Base-by-base conservation (phyloP, 2,797 vertebrate genomes). In the Tapera naevia region DNA sequence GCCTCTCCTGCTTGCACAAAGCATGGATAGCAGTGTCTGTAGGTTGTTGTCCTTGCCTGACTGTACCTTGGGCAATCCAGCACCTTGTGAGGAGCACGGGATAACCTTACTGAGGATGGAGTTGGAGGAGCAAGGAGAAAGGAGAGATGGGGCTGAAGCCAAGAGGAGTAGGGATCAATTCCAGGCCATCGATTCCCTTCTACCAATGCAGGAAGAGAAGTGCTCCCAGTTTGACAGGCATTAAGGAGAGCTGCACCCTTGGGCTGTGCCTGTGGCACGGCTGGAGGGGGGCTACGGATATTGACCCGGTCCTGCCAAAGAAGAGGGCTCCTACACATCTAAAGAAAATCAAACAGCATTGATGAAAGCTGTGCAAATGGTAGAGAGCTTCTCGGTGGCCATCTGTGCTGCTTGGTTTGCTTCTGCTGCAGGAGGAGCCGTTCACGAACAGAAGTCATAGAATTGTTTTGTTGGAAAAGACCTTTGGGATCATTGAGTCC, bases 281-380 rank as follows among this genome's bases (percentile, higher is more conserved):
- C 35, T 28, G 51, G 22, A 48, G 7, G 33, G 56, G 71, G 61
- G 33, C 35, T 2, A 6, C 0, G 9, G 51, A 73, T 25, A n/a
- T 53, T 5, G 73, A 72, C 76, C 3, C 2, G 8, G 48, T 22
- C 54, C 67, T 33, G 19, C 27, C n/a, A 2, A 22, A 39, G 67
- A 13, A 22, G 60, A 8, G 11, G 41, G 53, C 48, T 69, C 4
- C 0, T 32, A 7, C 7, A 1, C 17, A 7, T 1, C 62, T 50
- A 17, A 23, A 1, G 5, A 2, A 12, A 28, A 79, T 28, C 35
- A 21, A 69, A 14, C 9, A 1, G 32, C 5, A 0, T 1, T 54
- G 25, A 32, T 19, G 8, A n/a, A 30, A 58, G 45, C 3, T 7
- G 17, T 27, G 58, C 33, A 16, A 27, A 45, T 9, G 24, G 7